Conservation (phyloP, 2,888 invertebrate genomes). For the Cremastobaeus sp. region DNA sequence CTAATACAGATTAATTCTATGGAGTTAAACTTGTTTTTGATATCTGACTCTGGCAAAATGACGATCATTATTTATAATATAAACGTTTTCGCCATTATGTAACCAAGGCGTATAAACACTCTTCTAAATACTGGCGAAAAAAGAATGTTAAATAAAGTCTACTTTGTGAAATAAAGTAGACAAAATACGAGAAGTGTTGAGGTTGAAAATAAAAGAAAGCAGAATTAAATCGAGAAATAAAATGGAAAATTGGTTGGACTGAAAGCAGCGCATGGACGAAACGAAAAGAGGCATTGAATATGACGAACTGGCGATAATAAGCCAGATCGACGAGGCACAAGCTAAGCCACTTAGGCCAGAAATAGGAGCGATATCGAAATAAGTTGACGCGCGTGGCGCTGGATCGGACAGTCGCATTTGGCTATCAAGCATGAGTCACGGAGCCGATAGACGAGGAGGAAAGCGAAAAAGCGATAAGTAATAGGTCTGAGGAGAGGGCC, state of each 20-base stretch:
- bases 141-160: no score
- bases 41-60: conserved; percentile 29
- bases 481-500: neutral
- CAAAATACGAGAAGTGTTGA: no score
- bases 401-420: conserved; percentile 60
- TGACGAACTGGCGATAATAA: conserved; percentile 23
- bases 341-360: conserved; percentile 38
- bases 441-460: conserved; percentile 49
- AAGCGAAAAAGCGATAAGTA: conserved; percentile 12
- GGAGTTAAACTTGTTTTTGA: conserved; percentile 47
- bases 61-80: conserved; percentile 26
- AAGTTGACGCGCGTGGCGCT: conserved; percentile 48
- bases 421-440: conserved; percentile 62
- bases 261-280: neutral
- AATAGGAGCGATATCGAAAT: conserved; percentile 53
- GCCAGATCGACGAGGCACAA: conserved; percentile 11
- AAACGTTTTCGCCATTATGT: conserved; percentile 1
- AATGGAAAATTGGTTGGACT: no score
- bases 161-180: no score
- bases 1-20: conserved; percentile 24
- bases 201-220: no score
- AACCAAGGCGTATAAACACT: no score
- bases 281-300: neutral
- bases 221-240: no score
- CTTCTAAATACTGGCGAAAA: no score